Evolutionary conservation across 2,113 vertebrate genomes (phyloP), one percentile per base, ranked within the genome.

Genomic region (Panthera tigris): DNA sequence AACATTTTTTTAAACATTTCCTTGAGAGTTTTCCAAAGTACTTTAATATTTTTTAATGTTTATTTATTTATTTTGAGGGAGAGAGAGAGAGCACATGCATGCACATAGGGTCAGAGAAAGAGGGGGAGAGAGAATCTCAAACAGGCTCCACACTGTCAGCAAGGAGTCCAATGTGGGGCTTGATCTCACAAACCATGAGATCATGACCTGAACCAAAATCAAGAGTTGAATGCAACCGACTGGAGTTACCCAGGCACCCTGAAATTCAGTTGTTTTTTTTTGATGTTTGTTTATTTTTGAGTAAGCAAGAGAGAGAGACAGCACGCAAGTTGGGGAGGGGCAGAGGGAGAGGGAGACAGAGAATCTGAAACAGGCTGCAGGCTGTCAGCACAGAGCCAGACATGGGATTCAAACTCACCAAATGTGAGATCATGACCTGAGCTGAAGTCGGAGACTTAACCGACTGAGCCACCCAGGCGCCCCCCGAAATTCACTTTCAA

Each of bases 11-110:
- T 45, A 97, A 95, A 87, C 23, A 81, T 61, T 95, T 88, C 83
- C 87, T 84, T 66, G 21, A 80, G 21, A 96, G 57, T 82, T 80
- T 57, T 68, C 48, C 63, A 48, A 93, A 97, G 63, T 48, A 96
- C 27, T 68, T 92, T 73, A 97, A 65, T 36, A 96, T 19, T 65
- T 91, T 81, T 83, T 50, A 74, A 27, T 23, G 39, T 74, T 41
- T 74, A 41, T 10, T 23, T 73, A 39, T 73, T 61, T 57, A 57
- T 71, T 25, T 57, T 61, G 57, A 61, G 57, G 21, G 57, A 61
- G 36, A 76, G 14, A 76, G 14, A 27, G 5, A 18, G 55, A 7
- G 18, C 57, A 61, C 57, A 61, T 61, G 57, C 16, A 61, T 23
- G 41, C 57, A 61, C 57, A 23, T 8, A 76, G 41, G 25, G 45